Evolutionary conservation across 1,140 invertebrate genomes (phyloP).

Genomic region (Macrotrachela quadricornifera): DNA sequence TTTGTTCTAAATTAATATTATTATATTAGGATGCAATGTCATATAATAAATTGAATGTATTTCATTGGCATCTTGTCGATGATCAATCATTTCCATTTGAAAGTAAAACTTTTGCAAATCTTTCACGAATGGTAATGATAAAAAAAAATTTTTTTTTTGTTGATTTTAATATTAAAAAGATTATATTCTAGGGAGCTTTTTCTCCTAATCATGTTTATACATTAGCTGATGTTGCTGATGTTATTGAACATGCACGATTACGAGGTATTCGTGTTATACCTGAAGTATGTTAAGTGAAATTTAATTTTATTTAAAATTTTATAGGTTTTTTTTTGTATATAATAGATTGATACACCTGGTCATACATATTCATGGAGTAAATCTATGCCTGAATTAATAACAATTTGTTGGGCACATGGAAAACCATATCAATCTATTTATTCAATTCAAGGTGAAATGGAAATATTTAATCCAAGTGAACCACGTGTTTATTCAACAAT

Average conservation of each 20-base stretch:
- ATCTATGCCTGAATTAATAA: slow-evolving; percentile 9
- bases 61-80: slow-evolving; percentile 83
- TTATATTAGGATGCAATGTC: slow-evolving; percentile 42
- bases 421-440: slow-evolving; percentile 8
- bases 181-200: slow-evolving; percentile 20
- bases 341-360: slow-evolving; percentile 19
- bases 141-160: slow-evolving; percentile 13
- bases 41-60: slow-evolving; percentile 69
- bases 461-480: slow-evolving; percentile 16
- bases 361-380: slow-evolving; percentile 7
- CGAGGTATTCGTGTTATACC: slow-evolving; percentile 64
- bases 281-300: slow-evolving; percentile 55
- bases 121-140: slow-evolving; percentile 36
- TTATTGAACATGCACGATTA: slow-evolving; percentile 53
- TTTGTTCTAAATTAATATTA: no score
- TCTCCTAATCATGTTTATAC: slow-evolving; percentile 45
- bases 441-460: slow-evolving; percentile 9
- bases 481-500: slow-evolving; percentile 21
- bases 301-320: no score
- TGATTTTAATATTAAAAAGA: neutral
- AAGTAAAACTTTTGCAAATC: slow-evolving; percentile 46
- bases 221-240: slow-evolving; percentile 37
- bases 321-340: no score
- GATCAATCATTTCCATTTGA: slow-evolving; percentile 71
- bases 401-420: slow-evolving; percentile 11